phyloP scores from a whole-genome alignment of 2,888 invertebrate genomes.

The Octonoba sinensis region DNA sequence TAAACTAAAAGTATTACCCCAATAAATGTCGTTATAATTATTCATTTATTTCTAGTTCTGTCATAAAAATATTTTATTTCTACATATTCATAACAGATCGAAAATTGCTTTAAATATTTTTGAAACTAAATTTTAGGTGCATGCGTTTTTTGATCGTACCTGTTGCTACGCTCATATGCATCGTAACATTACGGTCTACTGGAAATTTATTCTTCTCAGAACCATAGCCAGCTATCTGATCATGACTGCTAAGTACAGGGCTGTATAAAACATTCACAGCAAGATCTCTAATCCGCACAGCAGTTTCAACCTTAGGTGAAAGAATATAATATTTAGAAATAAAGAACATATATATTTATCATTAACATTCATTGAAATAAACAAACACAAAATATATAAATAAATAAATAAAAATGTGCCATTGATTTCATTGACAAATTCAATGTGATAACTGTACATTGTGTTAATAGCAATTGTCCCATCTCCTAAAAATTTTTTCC shows the following conservation, averaged over 20 bases:
- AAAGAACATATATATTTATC: not conserved
- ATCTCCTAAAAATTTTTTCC: too few species aligned
- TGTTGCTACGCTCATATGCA: conserved; percentile 62
- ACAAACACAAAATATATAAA: not conserved
- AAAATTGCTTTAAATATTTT: too few species aligned
- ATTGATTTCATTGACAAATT: too few species aligned
- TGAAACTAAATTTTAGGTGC: too few species aligned
- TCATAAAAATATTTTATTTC: too few species aligned
- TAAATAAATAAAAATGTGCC: not conserved
- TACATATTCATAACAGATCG: too few species aligned
- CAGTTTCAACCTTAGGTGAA: conserved; percentile 63
- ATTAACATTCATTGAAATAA: not conserved
- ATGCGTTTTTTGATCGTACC: too few species aligned
- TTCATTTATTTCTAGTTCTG: too few species aligned
- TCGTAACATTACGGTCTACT: conserved; percentile 58
- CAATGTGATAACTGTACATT: too few species aligned
- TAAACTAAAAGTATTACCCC: too few species aligned
- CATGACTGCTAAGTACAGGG: conserved; percentile 52
- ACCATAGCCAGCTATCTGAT: conserved; percentile 63
- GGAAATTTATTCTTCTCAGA: conserved; percentile 61
- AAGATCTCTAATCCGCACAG: conserved; percentile 63
- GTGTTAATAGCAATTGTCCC: too few species aligned
- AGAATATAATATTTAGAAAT: conserved; percentile 4
- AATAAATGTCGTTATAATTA: too few species aligned
- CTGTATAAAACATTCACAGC: conserved; percentile 57